phyloP scores from a whole-genome alignment of 2,888 invertebrate genomes.

The Chloroclysta siterata region DNA sequence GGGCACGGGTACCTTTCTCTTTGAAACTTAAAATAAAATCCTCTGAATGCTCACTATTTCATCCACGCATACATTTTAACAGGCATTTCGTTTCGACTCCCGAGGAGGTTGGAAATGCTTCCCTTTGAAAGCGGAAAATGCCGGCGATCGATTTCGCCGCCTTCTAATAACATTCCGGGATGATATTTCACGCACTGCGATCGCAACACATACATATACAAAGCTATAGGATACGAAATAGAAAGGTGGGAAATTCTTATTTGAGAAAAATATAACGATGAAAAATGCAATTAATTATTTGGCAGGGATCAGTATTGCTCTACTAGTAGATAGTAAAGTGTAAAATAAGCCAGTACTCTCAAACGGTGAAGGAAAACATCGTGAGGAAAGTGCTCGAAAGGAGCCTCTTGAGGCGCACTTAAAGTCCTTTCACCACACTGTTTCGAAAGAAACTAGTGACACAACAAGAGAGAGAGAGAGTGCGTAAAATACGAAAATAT shows the following conservation, averaged over 20 bases:
- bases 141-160: conserved; percentile 69
- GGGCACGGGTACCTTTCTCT: background rate
- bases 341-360: too few relatives aligned
- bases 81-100: conserved; percentile 26
- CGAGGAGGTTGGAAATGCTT: conserved; percentile 47
- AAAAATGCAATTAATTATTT: too few relatives aligned
- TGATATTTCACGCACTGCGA: conserved; percentile 67
- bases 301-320: too few relatives aligned
- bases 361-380: too few relatives aligned
- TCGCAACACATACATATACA: conserved; percentile 47
- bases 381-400: too few relatives aligned
- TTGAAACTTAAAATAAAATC: conserved; percentile 17
- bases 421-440: too few relatives aligned
- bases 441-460: too few relatives aligned
- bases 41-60: conserved; percentile 27
- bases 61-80: conserved; percentile 30
- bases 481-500: too few relatives aligned
- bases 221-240: background rate
- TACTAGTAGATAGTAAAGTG: too few relatives aligned
- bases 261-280: too few relatives aligned
- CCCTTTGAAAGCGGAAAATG: conserved; percentile 61
- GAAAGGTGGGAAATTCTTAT: background rate
- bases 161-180: conserved; percentile 78
- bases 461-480: too few relatives aligned
- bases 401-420: too few relatives aligned